phyloP scores from a whole-genome alignment of 2,113 vertebrate genomes.

The Oncorhynchus gorbuscha region DNA sequence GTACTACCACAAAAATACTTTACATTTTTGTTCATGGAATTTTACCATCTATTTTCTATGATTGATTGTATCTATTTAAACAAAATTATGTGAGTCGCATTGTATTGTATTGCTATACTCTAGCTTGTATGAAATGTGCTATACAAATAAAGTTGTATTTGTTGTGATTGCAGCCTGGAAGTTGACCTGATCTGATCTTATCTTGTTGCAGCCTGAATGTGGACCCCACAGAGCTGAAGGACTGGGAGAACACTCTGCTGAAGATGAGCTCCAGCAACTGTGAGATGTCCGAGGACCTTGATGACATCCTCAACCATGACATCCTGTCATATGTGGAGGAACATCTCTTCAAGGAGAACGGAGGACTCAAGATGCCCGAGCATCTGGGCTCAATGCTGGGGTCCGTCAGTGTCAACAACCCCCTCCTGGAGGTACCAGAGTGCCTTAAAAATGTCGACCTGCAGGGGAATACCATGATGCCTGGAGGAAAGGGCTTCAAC shows the following conservation, averaged over 20 bases:
- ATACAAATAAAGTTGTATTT: too few species aligned
- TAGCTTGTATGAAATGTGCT: too few species aligned
- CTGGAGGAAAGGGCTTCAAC: slow-evolving; percentile 30
- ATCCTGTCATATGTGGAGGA: slow-evolving; percentile 67
- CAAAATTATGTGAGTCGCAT: too few species aligned
- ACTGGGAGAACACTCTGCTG: slow-evolving; percentile 62
- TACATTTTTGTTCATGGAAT: too few species aligned
- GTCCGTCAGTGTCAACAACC: neutral
- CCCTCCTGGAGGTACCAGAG: slow-evolving; percentile 17
- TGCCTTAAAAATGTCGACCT: slow-evolving; percentile 44
- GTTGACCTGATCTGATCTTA: too few species aligned
- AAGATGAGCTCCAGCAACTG: slow-evolving; percentile 33
- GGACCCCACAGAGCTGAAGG: slow-evolving; percentile 42
- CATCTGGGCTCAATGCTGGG: slow-evolving; percentile 23
- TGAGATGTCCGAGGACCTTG: slow-evolving; percentile 11
- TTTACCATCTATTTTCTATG: too few species aligned
- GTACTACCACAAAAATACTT: too few species aligned
- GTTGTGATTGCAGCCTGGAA: too few species aligned
- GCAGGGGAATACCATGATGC: slow-evolving; percentile 21
- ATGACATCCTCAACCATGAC: slow-evolving; percentile 36
- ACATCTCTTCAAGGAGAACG: slow-evolving; percentile 60
- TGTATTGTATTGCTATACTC: too few species aligned
- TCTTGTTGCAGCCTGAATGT: neutral
- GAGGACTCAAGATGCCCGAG: slow-evolving; percentile 19
- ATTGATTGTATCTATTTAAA: too few species aligned